phyloP scores from a whole-genome alignment of 2,888 invertebrate genomes.

The Athripsodes cinereus region DNA sequence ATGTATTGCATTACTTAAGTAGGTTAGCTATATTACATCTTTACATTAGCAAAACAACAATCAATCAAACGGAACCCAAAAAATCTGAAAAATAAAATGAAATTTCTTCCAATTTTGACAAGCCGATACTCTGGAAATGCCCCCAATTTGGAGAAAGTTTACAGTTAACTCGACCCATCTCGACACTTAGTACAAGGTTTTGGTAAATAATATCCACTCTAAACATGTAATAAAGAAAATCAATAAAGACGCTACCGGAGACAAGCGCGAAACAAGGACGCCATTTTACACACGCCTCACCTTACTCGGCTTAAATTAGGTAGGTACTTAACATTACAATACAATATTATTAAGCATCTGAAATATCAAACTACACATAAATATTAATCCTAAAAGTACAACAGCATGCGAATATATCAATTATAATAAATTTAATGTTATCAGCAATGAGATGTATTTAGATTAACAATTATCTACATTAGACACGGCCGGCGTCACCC shows the following conservation, averaged over 20 bases:
- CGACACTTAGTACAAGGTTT: not conserved
- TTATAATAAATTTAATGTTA: slow-evolving; percentile 12
- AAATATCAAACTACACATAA: slow-evolving; percentile 24
- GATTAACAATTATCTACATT: slow-evolving; percentile 16
- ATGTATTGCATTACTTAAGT: too few relatives aligned
- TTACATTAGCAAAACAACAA: slow-evolving; percentile 4
- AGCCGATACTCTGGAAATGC: slow-evolving; percentile 21
- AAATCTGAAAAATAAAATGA: slow-evolving; percentile 22
- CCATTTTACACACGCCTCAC: slow-evolving; percentile 42
- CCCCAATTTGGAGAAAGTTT: slow-evolving; percentile 20
- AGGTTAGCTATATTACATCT: too few relatives aligned
- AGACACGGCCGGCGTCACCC: slow-evolving; percentile 22
- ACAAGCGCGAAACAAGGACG: slow-evolving; percentile 35
- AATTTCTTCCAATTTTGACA: slow-evolving; percentile 15
- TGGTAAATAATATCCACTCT: not conserved
- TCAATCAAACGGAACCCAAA: slow-evolving; percentile 2
- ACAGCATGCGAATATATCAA: slow-evolving; percentile 18
- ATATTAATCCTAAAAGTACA: slow-evolving; percentile 7
- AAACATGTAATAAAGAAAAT: slow-evolving; percentile 30
- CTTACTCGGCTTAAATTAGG: slow-evolving; percentile 32
- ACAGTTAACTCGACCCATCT: slow-evolving; percentile 10
- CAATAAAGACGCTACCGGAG: slow-evolving; percentile 36
- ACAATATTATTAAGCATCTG: slow-evolving; percentile 30
- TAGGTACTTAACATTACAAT: slow-evolving; percentile 32
- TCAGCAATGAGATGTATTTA: slow-evolving; percentile 20